Conservation (phyloP, 2,797 vertebrate genomes). For the Paedocypris micromegethes region DNA sequence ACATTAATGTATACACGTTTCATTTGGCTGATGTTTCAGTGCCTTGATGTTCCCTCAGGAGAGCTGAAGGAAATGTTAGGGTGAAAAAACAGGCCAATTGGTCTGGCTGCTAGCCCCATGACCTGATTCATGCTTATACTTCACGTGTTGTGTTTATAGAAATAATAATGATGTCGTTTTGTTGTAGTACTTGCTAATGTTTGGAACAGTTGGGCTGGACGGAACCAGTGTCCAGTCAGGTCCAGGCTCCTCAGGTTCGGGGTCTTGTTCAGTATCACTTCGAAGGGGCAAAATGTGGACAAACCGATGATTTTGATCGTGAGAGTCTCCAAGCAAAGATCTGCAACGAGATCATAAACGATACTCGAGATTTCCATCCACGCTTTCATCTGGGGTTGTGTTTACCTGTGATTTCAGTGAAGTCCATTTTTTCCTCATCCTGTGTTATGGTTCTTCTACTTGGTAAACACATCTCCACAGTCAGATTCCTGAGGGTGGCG, state of each 20-base stretch:
- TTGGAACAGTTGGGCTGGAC: constrained; percentile 62
- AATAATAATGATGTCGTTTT: not conserved
- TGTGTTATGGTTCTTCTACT: not conserved
- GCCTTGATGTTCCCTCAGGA: too few species aligned
- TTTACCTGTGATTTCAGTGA: constrained; percentile 23
- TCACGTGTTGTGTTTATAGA: not conserved
- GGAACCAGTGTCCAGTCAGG: constrained; percentile 68
- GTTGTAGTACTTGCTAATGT: constrained; percentile 71
- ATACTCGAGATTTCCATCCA: not conserved
- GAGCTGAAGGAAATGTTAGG: too few species aligned
- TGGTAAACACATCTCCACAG: constrained; percentile 52
- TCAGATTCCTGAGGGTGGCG: constrained; percentile 50
- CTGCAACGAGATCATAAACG: constrained; percentile 43
- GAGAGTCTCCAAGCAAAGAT: constrained; percentile 75
- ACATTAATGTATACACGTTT: too few species aligned
- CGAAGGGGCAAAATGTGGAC: constrained; percentile 60
- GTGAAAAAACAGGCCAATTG: too few species aligned
- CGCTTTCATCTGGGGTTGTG: too few species aligned
- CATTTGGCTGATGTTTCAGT: too few species aligned
- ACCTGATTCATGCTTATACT: too few species aligned
- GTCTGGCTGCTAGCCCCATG: too few species aligned
- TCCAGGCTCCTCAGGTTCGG: constrained; percentile 73
- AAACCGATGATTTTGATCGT: constrained; percentile 74
- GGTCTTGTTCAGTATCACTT: constrained; percentile 67
- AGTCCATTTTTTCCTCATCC: not conserved